Evolutionary conservation across 2,113 vertebrate species (phyloP).

Genomic region (Amblyornis subalaris): DNA sequence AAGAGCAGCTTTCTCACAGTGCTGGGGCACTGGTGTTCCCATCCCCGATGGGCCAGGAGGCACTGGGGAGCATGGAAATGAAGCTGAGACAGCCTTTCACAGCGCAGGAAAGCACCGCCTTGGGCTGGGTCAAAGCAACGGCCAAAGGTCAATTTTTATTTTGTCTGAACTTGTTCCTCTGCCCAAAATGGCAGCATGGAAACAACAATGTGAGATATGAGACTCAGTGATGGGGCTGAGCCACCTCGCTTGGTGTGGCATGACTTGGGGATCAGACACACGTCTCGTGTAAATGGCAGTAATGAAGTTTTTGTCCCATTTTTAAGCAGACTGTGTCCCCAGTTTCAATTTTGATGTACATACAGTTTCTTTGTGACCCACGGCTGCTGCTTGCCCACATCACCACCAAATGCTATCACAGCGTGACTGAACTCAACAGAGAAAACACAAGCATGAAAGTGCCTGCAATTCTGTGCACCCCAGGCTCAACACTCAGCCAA

Average conservation of each 20-base stretch:
- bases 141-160: constrained; percentile 32
- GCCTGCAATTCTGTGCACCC: neutral
- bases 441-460: neutral
- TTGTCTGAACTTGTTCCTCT: constrained; percentile 49
- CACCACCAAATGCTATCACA: neutral
- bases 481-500: neutral
- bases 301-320: neutral
- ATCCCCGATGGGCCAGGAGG: neutral
- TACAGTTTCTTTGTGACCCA: neutral
- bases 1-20: constrained; percentile 60
- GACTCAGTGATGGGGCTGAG: neutral
- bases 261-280: neutral
- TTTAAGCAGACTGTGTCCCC: neutral
- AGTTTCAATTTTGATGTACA: neutral
- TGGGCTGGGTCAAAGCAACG: neutral
- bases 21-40: constrained; percentile 34
- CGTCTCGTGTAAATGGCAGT: neutral
- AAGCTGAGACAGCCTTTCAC: neutral
- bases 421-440: neutral
- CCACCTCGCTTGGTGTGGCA: neutral
- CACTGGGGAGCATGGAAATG: constrained; percentile 34
- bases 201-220: neutral
- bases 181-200: neutral
- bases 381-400: neutral
- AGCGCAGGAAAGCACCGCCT: neutral